Evolutionary conservation across 2,888 invertebrate genomes (phyloP).

Genomic region (Dryocosmus kuriphilus): DNA sequence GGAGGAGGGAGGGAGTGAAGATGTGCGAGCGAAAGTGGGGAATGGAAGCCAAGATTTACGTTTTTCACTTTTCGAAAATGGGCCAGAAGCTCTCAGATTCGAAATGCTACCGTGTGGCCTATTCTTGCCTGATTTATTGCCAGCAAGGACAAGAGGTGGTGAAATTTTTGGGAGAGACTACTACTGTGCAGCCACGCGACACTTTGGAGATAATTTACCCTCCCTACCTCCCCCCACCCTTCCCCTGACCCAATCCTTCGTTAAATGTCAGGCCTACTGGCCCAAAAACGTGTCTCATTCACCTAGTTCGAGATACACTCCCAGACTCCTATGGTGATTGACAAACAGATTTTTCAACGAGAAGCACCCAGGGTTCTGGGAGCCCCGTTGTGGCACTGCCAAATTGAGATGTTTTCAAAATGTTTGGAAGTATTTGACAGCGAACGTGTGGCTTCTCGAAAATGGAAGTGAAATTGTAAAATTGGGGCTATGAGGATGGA

Average conservation of each 20-base stretch:
- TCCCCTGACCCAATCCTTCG: conserved; percentile 7
- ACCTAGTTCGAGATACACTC: conserved; percentile 20
- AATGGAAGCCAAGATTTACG: conserved; percentile 8
- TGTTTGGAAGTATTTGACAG: conserved; percentile 69
- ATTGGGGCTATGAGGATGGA: background rate
- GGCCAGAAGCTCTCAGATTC: conserved; percentile 44
- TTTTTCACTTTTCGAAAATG: conserved; percentile 40
- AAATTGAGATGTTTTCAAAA: conserved; percentile 69
- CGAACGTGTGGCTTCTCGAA: conserved; percentile 61
- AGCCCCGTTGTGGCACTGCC: conserved; percentile 50
- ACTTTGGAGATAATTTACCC: conserved; percentile 62
- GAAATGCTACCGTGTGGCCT: conserved; percentile 49
- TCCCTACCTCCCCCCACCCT: conserved; percentile 19
- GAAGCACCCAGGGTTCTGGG: conserved; percentile 44
- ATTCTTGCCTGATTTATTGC: conserved; percentile 49
- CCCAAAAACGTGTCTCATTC: conserved; percentile 4
- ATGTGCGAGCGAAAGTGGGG: conserved; percentile 15
- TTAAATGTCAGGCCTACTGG: conserved; percentile 1
- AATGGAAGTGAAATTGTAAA: background rate
- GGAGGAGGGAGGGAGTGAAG: background rate
- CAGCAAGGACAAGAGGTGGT: conserved; percentile 40
- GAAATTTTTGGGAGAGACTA: conserved; percentile 37
- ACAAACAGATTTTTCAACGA: conserved; percentile 50
- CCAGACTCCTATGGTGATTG: conserved; percentile 36
- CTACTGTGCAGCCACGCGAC: conserved; percentile 62